Base-by-base conservation (phyloP, 2,797 vertebrate species). In the Clarias pachynema region DNA sequence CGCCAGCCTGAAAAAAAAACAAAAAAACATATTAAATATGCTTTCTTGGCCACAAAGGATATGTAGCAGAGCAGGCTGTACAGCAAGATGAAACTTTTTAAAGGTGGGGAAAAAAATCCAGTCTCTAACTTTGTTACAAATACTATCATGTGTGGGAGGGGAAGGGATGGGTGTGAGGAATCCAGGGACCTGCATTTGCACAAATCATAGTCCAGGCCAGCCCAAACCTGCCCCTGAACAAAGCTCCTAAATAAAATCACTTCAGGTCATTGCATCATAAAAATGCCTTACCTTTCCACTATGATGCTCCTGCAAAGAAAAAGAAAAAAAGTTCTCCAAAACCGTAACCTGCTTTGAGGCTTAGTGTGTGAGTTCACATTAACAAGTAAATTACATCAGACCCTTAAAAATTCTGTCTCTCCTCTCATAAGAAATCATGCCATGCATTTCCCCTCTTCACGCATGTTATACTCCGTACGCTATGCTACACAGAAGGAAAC, bases 1-100 rank as follows among this genome's bases (percentile, higher is more conserved):
- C 86, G 81, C 72, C 80, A 83, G 87, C 75, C 92, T 93, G 87
- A 18, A 86, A 79, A 74, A 26, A 79, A 74, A 26, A n/a, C n/a
- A 26, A 68, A 83, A 87, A 74, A 0, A 40, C 44, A 49, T 12
- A 72, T 86, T 83, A 73, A 81, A 80, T 60, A 8, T 24, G 5
- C n/a, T 31, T 24, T 26, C 10, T 65, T 74, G 20, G 75, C 68
- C 65, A 82, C 49, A 79, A 79, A 62, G 34, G 12, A 40, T 16
- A 44, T 44, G 24, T 37, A 66, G 40, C n/a, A 80, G 16, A 16
- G 49, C 79, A 66, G 16, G 8, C 14, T 65, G n/a, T 49, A n/a
- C 60, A 26, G 7, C 37, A 80, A 80, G 60, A 53, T 16, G 12
- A 79, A 15, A 44, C 37, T 26, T 79, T 40, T 26, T 4, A 34